phyloP scores from a whole-genome alignment of 2,888 invertebrate species.

The Agrenia bidenticulata region DNA sequence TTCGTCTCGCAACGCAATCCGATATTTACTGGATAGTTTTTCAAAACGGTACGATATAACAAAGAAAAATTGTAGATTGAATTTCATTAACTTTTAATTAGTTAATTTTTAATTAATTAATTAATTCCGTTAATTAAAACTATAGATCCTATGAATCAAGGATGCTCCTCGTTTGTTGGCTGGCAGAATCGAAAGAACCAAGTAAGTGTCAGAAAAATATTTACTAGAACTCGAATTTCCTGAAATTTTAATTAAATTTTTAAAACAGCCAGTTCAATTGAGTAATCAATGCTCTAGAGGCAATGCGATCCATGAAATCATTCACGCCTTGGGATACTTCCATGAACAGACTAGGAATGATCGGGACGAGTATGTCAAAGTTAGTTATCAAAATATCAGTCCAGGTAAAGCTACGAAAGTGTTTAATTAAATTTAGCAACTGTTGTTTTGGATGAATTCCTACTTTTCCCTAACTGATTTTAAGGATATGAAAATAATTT shows the following conservation, averaged over 20 bases:
- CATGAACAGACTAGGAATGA: conserved; percentile 20
- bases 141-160: conserved; percentile 33
- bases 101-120: too few species aligned
- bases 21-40: conserved; percentile 34
- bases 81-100: too few species aligned
- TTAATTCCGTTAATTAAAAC: too few species aligned
- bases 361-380: conserved; percentile 32
- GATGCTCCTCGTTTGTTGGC: conserved; percentile 39
- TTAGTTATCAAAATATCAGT: conserved; percentile 34
- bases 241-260: conserved; percentile 8
- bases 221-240: neutral
- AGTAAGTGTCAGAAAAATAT: conserved; percentile 25
- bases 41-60: too few species aligned
- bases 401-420: conserved; percentile 19
- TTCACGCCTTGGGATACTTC: conserved; percentile 31
- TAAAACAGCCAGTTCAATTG: conserved; percentile 33
- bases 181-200: conserved; percentile 42
- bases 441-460: neutral
- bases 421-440: too few species aligned
- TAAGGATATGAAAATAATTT: conserved; percentile 39
- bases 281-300: conserved; percentile 31
- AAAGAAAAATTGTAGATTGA: too few species aligned
- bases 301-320: conserved; percentile 34
- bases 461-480: neutral
- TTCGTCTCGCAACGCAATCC: conserved; percentile 25